Conservation (phyloP, 2,113 vertebrate genomes). For the Mesoclemmys tuberculata region DNA sequence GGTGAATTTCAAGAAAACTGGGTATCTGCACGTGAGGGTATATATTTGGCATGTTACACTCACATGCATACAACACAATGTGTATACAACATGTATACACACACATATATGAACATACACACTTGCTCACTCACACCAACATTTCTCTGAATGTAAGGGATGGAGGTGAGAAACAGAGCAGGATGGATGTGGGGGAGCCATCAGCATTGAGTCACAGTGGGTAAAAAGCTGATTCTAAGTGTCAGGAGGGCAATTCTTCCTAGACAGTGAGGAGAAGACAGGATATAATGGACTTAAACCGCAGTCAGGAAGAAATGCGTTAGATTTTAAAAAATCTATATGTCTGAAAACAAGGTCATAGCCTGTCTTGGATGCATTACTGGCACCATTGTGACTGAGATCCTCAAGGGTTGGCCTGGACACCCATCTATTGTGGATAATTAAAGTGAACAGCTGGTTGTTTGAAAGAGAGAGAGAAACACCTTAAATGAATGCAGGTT, state of each 20-base stretch:
- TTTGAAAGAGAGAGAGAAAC: background rate
- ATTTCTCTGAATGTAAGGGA: background rate
- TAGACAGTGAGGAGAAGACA: background rate
- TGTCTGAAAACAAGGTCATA: background rate
- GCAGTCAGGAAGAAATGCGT: background rate
- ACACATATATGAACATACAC: background rate
- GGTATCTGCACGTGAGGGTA: background rate
- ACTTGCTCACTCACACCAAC: background rate
- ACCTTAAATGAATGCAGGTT: background rate
- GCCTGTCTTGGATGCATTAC: background rate
- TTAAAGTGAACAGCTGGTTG: background rate
- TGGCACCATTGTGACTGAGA: background rate
- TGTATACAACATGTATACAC: background rate
- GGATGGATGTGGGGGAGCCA: background rate
- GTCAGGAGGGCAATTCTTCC: background rate
- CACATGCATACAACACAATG: background rate
- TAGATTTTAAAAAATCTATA: background rate
- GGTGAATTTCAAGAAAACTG: no score
- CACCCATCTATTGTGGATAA: background rate
- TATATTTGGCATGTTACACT: background rate
- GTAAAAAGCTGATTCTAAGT: slow-evolving; percentile 4
- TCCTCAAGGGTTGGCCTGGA: background rate
- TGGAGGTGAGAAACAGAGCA: background rate
- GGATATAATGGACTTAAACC: background rate
- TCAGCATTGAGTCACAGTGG: background rate